These are phyloP conservation scores for Nannospalax galili DNA, from an alignment of 2,113 vertebrate species.

Conservation along the genomic window DNA sequence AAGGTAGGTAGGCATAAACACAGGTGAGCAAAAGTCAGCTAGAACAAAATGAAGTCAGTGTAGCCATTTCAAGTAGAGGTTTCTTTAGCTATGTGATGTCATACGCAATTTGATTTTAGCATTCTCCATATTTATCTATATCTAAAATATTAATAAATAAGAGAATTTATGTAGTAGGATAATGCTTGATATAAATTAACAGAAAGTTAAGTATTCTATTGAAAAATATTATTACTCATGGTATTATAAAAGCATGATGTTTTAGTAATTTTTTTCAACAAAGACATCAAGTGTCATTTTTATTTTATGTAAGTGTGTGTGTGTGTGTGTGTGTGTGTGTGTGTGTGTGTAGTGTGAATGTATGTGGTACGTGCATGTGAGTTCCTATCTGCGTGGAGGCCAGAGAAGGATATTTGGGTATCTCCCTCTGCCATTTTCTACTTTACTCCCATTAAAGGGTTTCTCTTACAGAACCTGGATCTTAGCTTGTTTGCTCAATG, in stretches of 20 bases:
- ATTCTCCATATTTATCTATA: neutral
- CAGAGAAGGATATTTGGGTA: neutral
- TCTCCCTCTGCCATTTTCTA: accelerated
- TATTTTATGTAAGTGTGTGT: neutral
- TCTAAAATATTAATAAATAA: neutral
- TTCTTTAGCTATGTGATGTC: neutral
- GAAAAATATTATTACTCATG: neutral
- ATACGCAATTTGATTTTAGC: neutral
- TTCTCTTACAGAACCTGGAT: neutral
- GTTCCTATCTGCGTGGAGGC: neutral
- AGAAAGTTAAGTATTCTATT: neutral
- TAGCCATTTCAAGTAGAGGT: too few relatives aligned
- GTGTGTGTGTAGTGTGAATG: too few relatives aligned
- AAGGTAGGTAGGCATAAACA: too few relatives aligned
- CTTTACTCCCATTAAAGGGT: neutral
- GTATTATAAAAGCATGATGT: neutral
- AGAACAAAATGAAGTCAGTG: too few relatives aligned
- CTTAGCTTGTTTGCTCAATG: neutral
- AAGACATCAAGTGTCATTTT: neutral
- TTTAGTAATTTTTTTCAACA: neutral
- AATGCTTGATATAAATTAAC: neutral
- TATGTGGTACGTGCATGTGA: too few relatives aligned
- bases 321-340: neutral
- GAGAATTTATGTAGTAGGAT: neutral
- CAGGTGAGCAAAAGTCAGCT: too few relatives aligned